A percentile compares a stretch with the other conserved stretches of the same genome.
Evolutionary conservation across 1,140 invertebrate genomes (phyloP).

Genomic region (Hycleus cichorii): DNA sequence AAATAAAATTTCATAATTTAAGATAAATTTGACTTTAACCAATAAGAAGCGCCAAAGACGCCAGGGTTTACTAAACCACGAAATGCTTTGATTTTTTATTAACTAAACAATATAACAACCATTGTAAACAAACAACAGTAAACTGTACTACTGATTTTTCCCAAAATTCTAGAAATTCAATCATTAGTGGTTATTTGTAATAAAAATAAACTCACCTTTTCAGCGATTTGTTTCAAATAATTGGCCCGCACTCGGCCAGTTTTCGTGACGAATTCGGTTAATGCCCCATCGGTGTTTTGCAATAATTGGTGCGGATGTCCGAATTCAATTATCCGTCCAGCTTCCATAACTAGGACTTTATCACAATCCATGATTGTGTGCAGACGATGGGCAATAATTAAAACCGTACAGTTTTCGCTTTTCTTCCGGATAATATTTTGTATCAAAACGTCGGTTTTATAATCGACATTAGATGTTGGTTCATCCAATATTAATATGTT

Average conservation of each 20-base stretch:
- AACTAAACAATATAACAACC: not conserved
- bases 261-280: conserved; percentile 44
- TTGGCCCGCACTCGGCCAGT: conserved; percentile 42
- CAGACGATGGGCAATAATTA: conserved; percentile 54
- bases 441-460: conserved; percentile 53
- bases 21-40: no score
- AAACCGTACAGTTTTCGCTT: conserved; percentile 54
- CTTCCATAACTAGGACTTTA: conserved; percentile 49
- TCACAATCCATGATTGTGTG: conserved; percentile 50
- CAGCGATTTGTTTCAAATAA: conserved; percentile 38
- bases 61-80: no score
- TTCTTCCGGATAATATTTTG: conserved; percentile 54
- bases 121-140: not conserved
- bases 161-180: not conserved
- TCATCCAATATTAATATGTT: conserved; percentile 51
- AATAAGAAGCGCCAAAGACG: no score
- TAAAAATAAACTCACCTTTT: conserved; percentile 34
- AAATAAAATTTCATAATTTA: no score
- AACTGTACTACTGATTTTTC: not conserved
- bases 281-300: conserved; percentile 40
- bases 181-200: not conserved
- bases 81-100: no score
- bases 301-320: conserved; percentile 57
- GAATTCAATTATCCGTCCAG: conserved; percentile 56
- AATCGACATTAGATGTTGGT: conserved; percentile 50